Base-by-base conservation (phyloP, 2,797 vertebrate species). In the Aulostomus chinensis region DNA sequence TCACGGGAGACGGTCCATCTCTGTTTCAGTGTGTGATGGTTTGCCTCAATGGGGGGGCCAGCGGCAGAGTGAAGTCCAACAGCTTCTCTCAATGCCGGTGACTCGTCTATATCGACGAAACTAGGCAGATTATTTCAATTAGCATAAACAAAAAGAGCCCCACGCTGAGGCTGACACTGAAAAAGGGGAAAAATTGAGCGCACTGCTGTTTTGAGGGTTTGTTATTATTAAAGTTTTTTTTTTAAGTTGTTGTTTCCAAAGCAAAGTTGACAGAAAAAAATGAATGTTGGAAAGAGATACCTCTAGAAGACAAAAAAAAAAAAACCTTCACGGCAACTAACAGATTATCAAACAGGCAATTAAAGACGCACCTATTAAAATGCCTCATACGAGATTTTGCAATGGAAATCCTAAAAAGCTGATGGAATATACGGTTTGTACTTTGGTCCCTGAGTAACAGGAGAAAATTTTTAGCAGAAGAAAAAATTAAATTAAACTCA, bases 401-500 rank as follows among this genome's bases (percentile, higher is more conserved):
- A n/a, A n/a, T n/a, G n/a, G n/a, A n/a, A n/a, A n/a, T 54, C 53
- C 31, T 47, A 58, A 58, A 71, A 75, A 72, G 60, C 58, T 49
- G 36, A 54, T 57, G 57, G 63, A 75, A 18, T n/a, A 78, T 76
- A 69, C 17, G 14, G 31, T 76, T 63, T 60, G 69, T 30, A 32
- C 36, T 59, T 40, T 62, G 49, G 43, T 30, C 56, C 28, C 39
- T 32, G 46, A 58, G 48, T 53, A 57, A 59, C 54, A 32, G 26
- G 49, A 49, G 73, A 30, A 66, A 67, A 78, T 80, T 31, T 70
- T 48, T 67, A 41, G 51, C 46, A 72, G 25, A 57, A 78, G n/a
- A n/a, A n/a, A n/a, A 34, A 86, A 85, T 83, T 70, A 62, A 85
- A 86, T 88, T 87, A 86, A 68, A 80, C 69, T 63, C 61, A 81